Conservation (phyloP, 1,140 invertebrate genomes). For the Sitobion miscanthi region DNA sequence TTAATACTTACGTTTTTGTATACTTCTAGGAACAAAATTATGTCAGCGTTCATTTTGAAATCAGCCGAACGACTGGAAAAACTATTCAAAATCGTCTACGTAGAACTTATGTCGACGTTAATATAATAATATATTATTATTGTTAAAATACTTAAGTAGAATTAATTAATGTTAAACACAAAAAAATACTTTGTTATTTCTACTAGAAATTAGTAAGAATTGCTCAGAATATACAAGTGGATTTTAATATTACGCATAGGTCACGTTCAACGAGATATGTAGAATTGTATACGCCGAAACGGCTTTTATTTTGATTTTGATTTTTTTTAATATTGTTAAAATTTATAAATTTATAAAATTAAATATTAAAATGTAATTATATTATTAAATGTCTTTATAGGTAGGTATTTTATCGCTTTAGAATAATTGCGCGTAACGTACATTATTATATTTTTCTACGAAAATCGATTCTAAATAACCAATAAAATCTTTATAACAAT, state of each 20-base stretch:
- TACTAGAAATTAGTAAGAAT: constrained; percentile 52
- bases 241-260: constrained; percentile 33
- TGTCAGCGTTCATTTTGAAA: constrained; percentile 54
- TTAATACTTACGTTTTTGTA: not conserved
- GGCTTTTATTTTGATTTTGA: constrained; percentile 50
- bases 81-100: not conserved
- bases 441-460: constrained; percentile 54
- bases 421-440: constrained; percentile 43
- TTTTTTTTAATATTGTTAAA: constrained; percentile 48
- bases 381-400: constrained; percentile 25
- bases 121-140: constrained; percentile 15
- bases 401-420: constrained; percentile 53
- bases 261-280: constrained; percentile 33
- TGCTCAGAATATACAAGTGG: constrained; percentile 54
- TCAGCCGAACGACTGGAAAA: not conserved
- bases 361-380: constrained; percentile 38
- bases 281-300: constrained; percentile 35
- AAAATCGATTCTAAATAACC: constrained; percentile 52
- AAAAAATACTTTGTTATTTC: constrained; percentile 49
- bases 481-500: constrained; percentile 43
- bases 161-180: constrained; percentile 42
- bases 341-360: constrained; percentile 50
- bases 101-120: not conserved
- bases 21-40: constrained; percentile 35
- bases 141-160: constrained; percentile 45